A percentile compares a stretch with the other conserved stretches of the same genome.
Evolutionary conservation across 2,113 vertebrate genomes (phyloP).

Genomic region (Corynorhinus townsendii): DNA sequence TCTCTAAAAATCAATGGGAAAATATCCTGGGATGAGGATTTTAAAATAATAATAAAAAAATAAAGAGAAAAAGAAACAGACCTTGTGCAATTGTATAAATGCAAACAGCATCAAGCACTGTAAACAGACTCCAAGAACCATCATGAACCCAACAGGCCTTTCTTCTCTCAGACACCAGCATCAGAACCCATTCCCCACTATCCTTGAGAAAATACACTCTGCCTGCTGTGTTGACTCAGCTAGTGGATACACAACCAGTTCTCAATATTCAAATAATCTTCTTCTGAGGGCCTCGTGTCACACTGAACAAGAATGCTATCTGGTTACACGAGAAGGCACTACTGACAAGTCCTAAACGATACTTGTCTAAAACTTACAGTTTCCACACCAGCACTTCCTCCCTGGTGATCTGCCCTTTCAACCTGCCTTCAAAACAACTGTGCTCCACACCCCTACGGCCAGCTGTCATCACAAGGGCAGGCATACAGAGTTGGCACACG

Average conservation of each 20-base stretch:
- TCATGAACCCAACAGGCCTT: not conserved
- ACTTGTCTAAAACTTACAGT: conserved; percentile 17
- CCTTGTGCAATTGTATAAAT: not conserved
- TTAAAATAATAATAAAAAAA: too few relatives aligned
- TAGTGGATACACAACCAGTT: not conserved
- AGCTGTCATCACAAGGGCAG: conserved; percentile 29
- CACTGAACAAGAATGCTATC: not conserved
- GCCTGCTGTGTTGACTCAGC: not conserved
- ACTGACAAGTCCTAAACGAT: not conserved
- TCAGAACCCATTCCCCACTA: not conserved
- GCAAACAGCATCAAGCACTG: not conserved
- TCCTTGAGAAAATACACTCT: not conserved
- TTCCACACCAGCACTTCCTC: conserved; percentile 43
- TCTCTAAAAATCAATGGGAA: too few relatives aligned
- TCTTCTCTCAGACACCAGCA: not conserved
- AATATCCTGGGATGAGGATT: too few relatives aligned
- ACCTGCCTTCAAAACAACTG: conserved; percentile 51
- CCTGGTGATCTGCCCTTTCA: conserved; percentile 42
- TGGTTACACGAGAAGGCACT: not conserved
- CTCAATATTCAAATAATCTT: not conserved
- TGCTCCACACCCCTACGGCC: not conserved
- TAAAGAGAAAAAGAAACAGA: not conserved
- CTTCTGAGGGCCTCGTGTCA: not conserved
- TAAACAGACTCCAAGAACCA: not conserved
- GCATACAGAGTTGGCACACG: not conserved